These are phyloP conservation scores for Brachionus manjavacas DNA, from an alignment of 1,140 invertebrate genomes.

Conservation along the genomic window DNA sequence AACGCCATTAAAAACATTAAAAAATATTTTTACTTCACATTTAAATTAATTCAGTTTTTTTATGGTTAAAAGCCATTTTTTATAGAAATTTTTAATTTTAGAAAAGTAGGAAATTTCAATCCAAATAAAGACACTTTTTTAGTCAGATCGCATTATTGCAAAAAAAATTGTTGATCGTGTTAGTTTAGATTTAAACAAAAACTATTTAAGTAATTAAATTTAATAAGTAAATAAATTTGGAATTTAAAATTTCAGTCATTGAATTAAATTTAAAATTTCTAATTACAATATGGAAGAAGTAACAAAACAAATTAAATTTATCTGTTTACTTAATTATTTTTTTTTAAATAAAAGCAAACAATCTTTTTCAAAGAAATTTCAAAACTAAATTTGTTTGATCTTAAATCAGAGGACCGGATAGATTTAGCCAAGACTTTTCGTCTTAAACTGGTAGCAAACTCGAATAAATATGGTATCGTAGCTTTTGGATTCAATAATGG, in stretches of 20 bases:
- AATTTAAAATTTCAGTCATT: too few relatives aligned
- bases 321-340: too few relatives aligned
- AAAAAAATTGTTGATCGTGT: background rate
- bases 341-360: background rate
- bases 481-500: slow-evolving; percentile 15
- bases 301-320: background rate
- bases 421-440: background rate
- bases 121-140: background rate
- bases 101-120: too few relatives aligned
- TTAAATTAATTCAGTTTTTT: too few relatives aligned
- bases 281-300: background rate
- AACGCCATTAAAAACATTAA: too few relatives aligned
- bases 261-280: background rate
- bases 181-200: background rate
- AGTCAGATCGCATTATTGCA: background rate
- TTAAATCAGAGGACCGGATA: background rate
- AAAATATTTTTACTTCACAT: too few relatives aligned
- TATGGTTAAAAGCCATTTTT: too few relatives aligned
- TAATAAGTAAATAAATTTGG: background rate
- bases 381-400: slow-evolving; percentile 9
- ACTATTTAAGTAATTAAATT: background rate
- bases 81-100: too few relatives aligned
- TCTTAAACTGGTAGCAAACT: background rate
- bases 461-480: background rate
- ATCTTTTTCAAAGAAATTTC: slow-evolving; percentile 14